Evolutionary conservation across 2,797 vertebrate genomes (phyloP), one percentile per base, ranked within the genome.

Genomic region (Spheniscus humboldti): DNA sequence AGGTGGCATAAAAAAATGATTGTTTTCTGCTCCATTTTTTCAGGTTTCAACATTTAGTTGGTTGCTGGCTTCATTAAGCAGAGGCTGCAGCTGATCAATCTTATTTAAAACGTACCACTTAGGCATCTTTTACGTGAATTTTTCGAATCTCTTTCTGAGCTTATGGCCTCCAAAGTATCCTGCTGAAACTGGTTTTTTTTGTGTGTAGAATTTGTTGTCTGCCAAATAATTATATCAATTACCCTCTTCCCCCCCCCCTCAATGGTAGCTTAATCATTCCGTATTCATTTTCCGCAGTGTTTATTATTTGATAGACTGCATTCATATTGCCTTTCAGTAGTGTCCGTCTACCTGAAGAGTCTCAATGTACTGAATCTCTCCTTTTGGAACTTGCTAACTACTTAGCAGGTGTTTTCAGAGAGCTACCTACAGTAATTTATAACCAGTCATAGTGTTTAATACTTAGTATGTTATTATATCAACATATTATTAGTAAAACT

Each of bases 171-270:
- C 33, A 57, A 41, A 53, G 11, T 52, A 52, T 68, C 37, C 35
- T 50, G 24, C 20, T 55, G 53, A 45, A 45, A 35, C 14, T 16
- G 3, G 23, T 1, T 24, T 5, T 31, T 53, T 56, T 25, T 59
- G 13, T 18, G 10, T 27, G 30, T 37, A 33, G 30, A 68, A 43
- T 79, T 73, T 39, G 7, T 69, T 56, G 19, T 47, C 56, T 83
- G 39, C 31, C 56, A 53, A 35, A 41, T 47, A 63, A 68, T 78
- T 53, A 3, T 27, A 20, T 31, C 24, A 33, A 3, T 33, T 82
- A 62, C 15, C 47, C 16, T 72, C 22, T 10, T 6, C 8, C 20
- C 3, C 2, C 4, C 3, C 0, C 2, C 9, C 6, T 2, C 22
- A 53, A 14, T 37, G 9, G 35, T 24, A 35, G 33, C 48, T 66